These are phyloP conservation scores for Poecile montanus DNA, from an alignment of 2,797 vertebrate species.

Conservation along the genomic window DNA sequence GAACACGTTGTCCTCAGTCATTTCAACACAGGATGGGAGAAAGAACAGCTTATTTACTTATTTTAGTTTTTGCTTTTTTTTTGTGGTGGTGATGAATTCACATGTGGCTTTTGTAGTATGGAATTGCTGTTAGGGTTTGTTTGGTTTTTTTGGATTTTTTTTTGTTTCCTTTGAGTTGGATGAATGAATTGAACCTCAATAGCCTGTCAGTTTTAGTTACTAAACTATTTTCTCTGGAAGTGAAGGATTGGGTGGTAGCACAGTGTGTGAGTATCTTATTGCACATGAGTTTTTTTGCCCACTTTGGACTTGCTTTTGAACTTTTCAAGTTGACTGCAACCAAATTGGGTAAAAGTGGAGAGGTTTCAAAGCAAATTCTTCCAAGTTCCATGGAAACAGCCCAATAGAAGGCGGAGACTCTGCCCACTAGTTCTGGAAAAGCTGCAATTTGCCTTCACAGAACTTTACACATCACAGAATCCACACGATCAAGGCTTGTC, in stretches of 20 bases:
- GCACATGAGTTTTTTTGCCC: neutral
- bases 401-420: neutral
- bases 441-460: neutral
- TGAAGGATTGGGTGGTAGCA: neutral
- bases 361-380: neutral
- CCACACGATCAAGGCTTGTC: neutral
- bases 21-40: conserved; percentile 2
- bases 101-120: neutral
- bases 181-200: neutral
- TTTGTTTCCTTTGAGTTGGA: neutral
- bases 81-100: neutral
- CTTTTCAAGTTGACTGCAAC: neutral
- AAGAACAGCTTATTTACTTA: conserved; percentile 24
- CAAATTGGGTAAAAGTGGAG: neutral
- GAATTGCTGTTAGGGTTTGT: neutral
- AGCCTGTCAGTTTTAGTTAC: neutral
- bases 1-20: neutral
- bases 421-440: neutral
- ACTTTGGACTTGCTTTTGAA: neutral
- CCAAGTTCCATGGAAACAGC: neutral
- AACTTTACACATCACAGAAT: neutral
- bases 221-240: neutral
- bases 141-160: neutral
- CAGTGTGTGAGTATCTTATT: neutral
- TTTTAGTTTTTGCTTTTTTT: neutral